Evolutionary conservation across 2,888 invertebrate genomes (phyloP).

Genomic region (Erebia palarica): DNA sequence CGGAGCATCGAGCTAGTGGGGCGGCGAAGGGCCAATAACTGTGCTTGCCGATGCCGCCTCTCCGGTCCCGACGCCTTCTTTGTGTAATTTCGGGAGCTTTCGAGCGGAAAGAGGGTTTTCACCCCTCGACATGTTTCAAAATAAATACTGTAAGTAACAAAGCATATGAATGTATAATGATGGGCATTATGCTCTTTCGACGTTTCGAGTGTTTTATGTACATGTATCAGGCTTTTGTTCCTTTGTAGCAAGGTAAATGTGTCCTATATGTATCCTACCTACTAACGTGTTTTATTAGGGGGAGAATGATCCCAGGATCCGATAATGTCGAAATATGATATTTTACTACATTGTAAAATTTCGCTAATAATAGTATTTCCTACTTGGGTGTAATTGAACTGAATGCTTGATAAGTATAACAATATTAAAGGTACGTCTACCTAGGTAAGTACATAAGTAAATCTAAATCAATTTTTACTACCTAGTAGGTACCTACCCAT

Average conservation of each 20-base stretch:
- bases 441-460: not conserved
- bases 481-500: not conserved
- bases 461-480: not conserved
- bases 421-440: not conserved
- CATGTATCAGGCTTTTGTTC: slow-evolving; percentile 75
- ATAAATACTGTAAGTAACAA: slow-evolving; percentile 82
- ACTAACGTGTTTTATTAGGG: slow-evolving; percentile 60
- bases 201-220: slow-evolving; percentile 80
- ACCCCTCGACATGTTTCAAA: slow-evolving; percentile 77
- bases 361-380: slow-evolving; percentile 58
- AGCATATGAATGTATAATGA: slow-evolving; percentile 82
- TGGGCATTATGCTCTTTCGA: slow-evolving; percentile 77
- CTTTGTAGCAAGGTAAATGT: slow-evolving; percentile 72
- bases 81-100: slow-evolving; percentile 74
- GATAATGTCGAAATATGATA: slow-evolving; percentile 76
- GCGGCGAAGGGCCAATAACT: slow-evolving; percentile 62
- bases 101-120: slow-evolving; percentile 75
- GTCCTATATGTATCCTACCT: slow-evolving; percentile 60
- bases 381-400: not conserved
- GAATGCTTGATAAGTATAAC: not conserved
- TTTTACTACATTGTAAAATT: slow-evolving; percentile 64
- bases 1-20: slow-evolving; percentile 69
- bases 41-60: slow-evolving; percentile 54
- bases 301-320: slow-evolving; percentile 68
- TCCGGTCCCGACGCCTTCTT: slow-evolving; percentile 63